Conservation (phyloP, 2,113 vertebrate genomes). For the Arizona elegans region DNA sequence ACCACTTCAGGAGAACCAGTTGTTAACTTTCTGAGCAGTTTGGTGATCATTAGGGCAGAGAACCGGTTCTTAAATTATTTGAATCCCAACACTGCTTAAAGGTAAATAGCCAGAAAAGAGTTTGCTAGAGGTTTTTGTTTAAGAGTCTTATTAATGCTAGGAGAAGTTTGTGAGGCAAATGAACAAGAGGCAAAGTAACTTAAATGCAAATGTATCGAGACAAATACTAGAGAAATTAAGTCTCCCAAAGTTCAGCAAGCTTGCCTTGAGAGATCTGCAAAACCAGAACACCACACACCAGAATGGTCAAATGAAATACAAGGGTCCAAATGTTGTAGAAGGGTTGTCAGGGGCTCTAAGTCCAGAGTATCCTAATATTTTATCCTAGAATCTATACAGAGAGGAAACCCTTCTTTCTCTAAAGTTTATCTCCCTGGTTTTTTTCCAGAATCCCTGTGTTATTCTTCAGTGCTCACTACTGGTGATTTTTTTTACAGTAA, state of each 20-base stretch:
- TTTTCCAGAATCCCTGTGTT: slow-evolving; percentile 20
- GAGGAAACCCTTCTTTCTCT: slow-evolving; percentile 19
- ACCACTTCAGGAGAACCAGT: too few species aligned
- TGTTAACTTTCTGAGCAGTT: too few species aligned
- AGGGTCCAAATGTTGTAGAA: neutral
- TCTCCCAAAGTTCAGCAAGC: neutral
- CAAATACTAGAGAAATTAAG: neutral
- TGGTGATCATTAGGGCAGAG: too few species aligned
- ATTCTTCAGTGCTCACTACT: slow-evolving; percentile 38
- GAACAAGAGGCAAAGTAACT: neutral
- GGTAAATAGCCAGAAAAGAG: too few species aligned
- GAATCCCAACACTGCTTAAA: too few species aligned
- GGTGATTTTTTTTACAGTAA: slow-evolving; percentile 29
- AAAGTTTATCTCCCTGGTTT: neutral
- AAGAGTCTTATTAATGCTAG: too few species aligned
- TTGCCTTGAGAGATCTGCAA: neutral
- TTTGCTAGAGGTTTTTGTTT: too few species aligned
- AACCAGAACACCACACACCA: neutral
- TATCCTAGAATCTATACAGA: neutral
- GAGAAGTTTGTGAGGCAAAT: neutral
- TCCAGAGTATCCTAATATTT: neutral
- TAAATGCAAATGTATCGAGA: neutral
- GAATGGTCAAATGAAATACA: neutral
- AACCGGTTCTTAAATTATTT: too few species aligned
- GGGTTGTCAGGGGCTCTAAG: neutral